Base-by-base conservation (phyloP, 1,140 invertebrate genomes). In the Onthophagus taurus region DNA sequence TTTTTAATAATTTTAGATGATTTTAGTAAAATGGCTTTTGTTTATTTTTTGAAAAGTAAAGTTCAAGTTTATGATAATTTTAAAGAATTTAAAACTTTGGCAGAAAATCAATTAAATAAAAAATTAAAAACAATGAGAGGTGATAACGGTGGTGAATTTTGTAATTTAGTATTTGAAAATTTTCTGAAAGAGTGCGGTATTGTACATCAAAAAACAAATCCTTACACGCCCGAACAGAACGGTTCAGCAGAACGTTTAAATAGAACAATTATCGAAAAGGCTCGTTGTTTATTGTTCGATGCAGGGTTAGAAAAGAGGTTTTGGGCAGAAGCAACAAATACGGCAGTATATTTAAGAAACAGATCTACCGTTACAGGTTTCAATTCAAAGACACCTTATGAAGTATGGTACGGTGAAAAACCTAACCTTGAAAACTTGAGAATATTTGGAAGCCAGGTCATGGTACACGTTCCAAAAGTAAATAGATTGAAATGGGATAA, bases 391-490 rank as follows among this genome's bases (percentile, higher is more conserved):
- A 50, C 45, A 31, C 54, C 53, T 30, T 56, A 44, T 46, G 49
- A 56, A 45, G 23, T 45, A 16, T 53, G 63, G 52, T 51, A 52
- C 54, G 59, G 45, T 45, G 48, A 47, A 67, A 64, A 61, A 64
- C 68, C 51, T 45, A n/a, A 52, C 42, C 35, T 72, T 33, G 58
- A 59, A 48, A 58, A 72, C 58, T 55, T 73, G 38, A 65, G 59
- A 54, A 54, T 67, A 29, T 72, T 74, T 62, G 66, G 68, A 33
- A 66, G 54, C 12, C 67, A 58, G n/a, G 60, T 59, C 23, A 64
- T 63, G 51, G 57, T 63, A 12, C 60, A 64, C 52, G 57, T 35
- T n/a, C 33, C 33, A 14, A 17, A n/a, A 8, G 14, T 35, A 4
- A 35, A 35, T 18, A 35, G 6, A 35, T 4, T 8, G 4, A 35